phyloP scores from a whole-genome alignment of 2,797 vertebrate genomes.

The Pipistrellus nathusii region DNA sequence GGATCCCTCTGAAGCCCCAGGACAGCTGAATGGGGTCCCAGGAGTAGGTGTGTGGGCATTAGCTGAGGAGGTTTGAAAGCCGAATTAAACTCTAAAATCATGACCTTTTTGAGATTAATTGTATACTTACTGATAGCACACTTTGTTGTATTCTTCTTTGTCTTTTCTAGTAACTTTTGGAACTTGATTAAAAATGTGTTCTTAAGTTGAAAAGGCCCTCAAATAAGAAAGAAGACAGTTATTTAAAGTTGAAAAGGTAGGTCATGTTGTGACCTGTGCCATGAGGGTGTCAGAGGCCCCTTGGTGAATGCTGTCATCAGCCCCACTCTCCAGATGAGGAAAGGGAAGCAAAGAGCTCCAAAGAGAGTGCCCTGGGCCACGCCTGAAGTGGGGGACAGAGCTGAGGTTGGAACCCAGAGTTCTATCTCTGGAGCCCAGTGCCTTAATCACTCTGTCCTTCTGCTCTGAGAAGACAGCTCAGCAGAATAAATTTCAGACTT shows the following conservation, averaged over 20 bases:
- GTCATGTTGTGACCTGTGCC: background rate
- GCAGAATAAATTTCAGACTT: background rate
- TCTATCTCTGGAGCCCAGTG: rapidly evolving
- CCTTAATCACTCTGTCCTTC: background rate
- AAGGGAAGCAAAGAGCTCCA: background rate
- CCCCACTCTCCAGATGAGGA: background rate
- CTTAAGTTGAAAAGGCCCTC: background rate
- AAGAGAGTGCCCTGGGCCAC: background rate
- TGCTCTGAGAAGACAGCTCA: background rate
- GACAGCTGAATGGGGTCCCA: background rate
- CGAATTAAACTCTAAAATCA: background rate
- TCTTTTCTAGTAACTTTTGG: conserved; percentile 9
- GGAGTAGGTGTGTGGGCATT: background rate
- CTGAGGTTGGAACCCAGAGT: background rate
- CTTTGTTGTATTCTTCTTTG: background rate
- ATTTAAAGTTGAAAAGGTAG: background rate
- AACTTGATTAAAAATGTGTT: background rate
- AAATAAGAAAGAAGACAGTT: background rate
- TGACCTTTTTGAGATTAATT: background rate
- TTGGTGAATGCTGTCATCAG: background rate
- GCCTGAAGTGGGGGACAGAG: background rate
- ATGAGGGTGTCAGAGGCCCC: background rate
- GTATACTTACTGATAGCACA: background rate
- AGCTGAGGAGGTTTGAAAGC: background rate
- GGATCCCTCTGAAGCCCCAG: background rate